Evolutionary conservation across 1,140 invertebrate species (phyloP).

Genomic region (Galendromus occidentalis): DNA sequence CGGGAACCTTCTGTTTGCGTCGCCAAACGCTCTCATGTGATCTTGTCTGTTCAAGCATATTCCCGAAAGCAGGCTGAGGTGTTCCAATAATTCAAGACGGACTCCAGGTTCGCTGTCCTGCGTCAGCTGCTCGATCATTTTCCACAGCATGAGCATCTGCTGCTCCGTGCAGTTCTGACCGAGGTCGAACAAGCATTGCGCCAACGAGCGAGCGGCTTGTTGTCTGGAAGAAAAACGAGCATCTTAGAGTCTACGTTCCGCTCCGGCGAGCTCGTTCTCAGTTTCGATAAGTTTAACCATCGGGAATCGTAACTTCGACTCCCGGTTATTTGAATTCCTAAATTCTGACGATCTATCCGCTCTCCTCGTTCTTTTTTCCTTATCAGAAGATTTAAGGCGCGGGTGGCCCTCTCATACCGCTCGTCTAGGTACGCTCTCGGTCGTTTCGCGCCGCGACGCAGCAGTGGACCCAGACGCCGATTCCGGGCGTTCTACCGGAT

Average conservation of each 20-base stretch:
- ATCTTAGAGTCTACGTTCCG: background rate
- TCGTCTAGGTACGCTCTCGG: too few species aligned
- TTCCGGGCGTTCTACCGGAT: background rate
- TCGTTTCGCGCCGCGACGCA: too few species aligned
- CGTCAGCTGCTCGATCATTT: background rate
- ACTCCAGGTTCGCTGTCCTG: background rate
- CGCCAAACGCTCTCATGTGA: background rate
- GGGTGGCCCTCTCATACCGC: too few species aligned
- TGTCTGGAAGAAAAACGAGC: background rate
- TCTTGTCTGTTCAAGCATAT: background rate
- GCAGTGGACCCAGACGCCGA: too few species aligned
- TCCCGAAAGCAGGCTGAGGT: background rate
- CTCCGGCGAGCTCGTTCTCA: background rate
- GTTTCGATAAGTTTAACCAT: too few species aligned
- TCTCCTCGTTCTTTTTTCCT: too few species aligned
- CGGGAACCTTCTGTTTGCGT: background rate
- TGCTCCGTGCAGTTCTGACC: conserved; percentile 1
- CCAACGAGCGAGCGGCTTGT: background rate
- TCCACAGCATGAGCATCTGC: background rate
- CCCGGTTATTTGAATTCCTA: too few species aligned
- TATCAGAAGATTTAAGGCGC: too few species aligned
- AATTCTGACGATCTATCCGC: too few species aligned
- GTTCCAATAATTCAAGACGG: conserved; percentile 4
- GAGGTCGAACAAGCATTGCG: background rate
- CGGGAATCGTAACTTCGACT: too few species aligned